Evolutionary conservation across 2,888 invertebrate genomes (phyloP), one percentile per base, ranked within the genome.

Genomic region (Calliopum simillimum): DNA sequence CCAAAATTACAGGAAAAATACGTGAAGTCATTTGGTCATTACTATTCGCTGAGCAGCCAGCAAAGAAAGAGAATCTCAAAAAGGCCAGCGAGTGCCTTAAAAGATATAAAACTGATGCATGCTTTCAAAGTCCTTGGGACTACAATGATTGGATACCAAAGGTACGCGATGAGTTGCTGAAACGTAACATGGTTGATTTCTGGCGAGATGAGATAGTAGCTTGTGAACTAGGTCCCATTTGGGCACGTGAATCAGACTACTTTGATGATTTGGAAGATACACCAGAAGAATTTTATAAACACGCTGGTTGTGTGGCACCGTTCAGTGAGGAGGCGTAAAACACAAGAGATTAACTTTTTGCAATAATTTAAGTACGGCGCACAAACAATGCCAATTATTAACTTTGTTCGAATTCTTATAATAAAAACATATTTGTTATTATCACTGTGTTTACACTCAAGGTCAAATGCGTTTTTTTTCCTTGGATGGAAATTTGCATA

Each of bases 51-150:
- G 51, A 59, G 5, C 58, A 73, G 8, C 49, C 72, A 1, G 56
- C 58, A 2, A 65, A 65, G 8, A 61, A 14, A 23, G 63, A 58
- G 14, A 47, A 67, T 47, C 21, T 67, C 19, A 14, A 5, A 16
- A 81, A 79, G 58, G 85, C 85, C 0, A 72, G 33, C 33, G 56
- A 79, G 0, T 64, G 85, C 19, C 68, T 84, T 4, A 73, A 75
- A 3, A 78, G 76, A 44, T 78, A 82, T 67, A 82, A 80, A 46
- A 90, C 90, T 3, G 81, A 86, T 70, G 84, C 86, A 2, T 78
- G 82, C 68, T 81, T 79, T 59, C 78, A 78, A 62, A 77, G 75
- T 4, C 83, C 86, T 0, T 80, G 76, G 75, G 76, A 76, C 0
- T 86, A 82, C 64, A 85, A 85, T 51, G 80, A 79, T 4, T 86